Percentiles rank a stretch among this genome's conserved stretches.
Conservation (phyloP, 2,888 invertebrate species). For the Parnassius apollo region DNA sequence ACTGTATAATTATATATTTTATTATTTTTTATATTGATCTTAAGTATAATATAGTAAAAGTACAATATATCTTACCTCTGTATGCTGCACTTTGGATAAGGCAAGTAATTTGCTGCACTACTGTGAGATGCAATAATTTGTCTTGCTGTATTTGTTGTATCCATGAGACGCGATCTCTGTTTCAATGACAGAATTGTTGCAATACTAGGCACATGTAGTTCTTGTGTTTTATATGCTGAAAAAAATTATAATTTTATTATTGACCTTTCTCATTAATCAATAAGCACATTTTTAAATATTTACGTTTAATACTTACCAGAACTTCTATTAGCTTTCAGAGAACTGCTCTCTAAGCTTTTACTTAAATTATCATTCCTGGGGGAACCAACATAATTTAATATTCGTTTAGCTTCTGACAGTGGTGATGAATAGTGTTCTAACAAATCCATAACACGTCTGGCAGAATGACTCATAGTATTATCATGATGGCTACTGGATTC, state of each 20-base stretch:
- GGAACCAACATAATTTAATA: slow-evolving; percentile 72
- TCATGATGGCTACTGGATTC: slow-evolving; percentile 42
- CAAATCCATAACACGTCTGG: slow-evolving; percentile 88
- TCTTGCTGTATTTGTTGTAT: slow-evolving; percentile 82
- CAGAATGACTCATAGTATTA: slow-evolving; percentile 84
- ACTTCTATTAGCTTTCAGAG: slow-evolving; percentile 3
- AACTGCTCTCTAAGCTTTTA: slow-evolving; percentile 23
- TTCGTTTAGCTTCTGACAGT: slow-evolving; percentile 88
- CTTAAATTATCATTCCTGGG: slow-evolving; percentile 34
- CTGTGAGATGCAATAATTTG: slow-evolving; percentile 81
- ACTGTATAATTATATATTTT: too few relatives aligned
- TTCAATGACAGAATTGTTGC: slow-evolving; percentile 83
- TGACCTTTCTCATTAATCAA: neutral
- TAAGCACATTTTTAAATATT: slow-evolving; percentile 1
- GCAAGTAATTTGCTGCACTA: slow-evolving; percentile 56
- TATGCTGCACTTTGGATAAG: slow-evolving; percentile 38
- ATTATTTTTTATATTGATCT: too few relatives aligned
- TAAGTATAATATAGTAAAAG: too few relatives aligned
- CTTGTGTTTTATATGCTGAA: slow-evolving; percentile 62
- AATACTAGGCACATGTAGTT: slow-evolving; percentile 82
- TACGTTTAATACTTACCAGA: slow-evolving; percentile 35
- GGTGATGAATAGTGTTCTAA: slow-evolving; percentile 92
- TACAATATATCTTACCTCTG: slow-evolving; percentile 31
- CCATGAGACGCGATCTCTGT: slow-evolving; percentile 80
- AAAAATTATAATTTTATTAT: slow-evolving; percentile 21